phyloP scores from a whole-genome alignment of 2,888 invertebrate species.

The Drosophila trichaetosa region DNA sequence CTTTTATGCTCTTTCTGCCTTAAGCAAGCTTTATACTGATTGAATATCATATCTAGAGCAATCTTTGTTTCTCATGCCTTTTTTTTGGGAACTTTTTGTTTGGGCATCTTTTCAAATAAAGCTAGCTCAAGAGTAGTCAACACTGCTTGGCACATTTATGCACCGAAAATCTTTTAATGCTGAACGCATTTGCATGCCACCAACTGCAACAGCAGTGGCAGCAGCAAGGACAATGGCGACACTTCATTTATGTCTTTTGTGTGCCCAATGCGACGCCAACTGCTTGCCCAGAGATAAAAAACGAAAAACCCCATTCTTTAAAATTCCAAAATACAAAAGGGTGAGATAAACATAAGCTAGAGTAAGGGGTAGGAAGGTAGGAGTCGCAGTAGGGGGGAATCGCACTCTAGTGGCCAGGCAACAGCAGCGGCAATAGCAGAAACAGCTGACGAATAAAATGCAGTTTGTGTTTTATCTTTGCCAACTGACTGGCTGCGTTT shows the following conservation, averaged over 20 bases:
- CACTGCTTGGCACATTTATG: slow-evolving; percentile 46
- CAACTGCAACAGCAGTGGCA: slow-evolving; percentile 15
- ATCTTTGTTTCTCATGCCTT: neutral
- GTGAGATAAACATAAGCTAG: neutral
- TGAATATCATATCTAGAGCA: neutral
- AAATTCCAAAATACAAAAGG: slow-evolving; percentile 16
- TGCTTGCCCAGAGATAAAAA: slow-evolving; percentile 71
- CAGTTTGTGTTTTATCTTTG: slow-evolving; percentile 66
- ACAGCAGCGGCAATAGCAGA: neutral
- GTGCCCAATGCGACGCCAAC: slow-evolving; percentile 64
- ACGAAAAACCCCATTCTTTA: slow-evolving; percentile 33
- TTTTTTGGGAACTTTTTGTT: neutral
- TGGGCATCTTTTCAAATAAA: neutral
- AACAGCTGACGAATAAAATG: slow-evolving; percentile 55
- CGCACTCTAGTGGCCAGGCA: neutral
- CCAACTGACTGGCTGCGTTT: slow-evolving; percentile 70
- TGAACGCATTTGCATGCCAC: slow-evolving; percentile 62
- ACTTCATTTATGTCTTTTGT: slow-evolving; percentile 69
- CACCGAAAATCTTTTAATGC: slow-evolving; percentile 70
- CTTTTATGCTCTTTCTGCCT: neutral
- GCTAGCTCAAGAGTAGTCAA: slow-evolving; percentile 14
- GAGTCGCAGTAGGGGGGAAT: neutral
- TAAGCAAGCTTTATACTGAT: neutral
- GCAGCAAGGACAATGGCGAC: slow-evolving; percentile 61
- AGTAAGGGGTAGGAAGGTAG: neutral